Conservation (phyloP, 2,113 vertebrate genomes). For the Erythrocercus mccallii region DNA sequence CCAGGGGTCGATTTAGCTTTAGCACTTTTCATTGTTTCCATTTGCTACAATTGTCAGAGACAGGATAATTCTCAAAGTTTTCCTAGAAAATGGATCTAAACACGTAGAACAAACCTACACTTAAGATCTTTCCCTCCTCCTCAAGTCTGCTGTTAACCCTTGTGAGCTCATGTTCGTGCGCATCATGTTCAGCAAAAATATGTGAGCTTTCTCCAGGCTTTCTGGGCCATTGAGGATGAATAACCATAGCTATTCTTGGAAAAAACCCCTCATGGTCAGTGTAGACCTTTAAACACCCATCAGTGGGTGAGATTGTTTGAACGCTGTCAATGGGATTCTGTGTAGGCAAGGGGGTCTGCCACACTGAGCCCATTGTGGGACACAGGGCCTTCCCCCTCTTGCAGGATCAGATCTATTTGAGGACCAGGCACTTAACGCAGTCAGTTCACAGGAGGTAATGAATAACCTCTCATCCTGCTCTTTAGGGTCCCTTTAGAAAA, state of each 20-base stretch:
- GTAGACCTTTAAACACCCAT: neutral
- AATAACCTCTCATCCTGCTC: slow-evolving; percentile 56
- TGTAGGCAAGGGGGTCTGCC: neutral
- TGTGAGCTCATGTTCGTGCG: neutral
- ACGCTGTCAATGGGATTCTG: slow-evolving; percentile 39
- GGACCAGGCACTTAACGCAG: slow-evolving; percentile 9
- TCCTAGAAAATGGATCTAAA: neutral
- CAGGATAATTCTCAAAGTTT: neutral
- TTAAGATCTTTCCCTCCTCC: neutral
- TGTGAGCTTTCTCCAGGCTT: slow-evolving; percentile 53
- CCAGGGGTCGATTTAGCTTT: slow-evolving; percentile 6
- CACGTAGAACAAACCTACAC: neutral
- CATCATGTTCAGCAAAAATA: slow-evolving; percentile 22
- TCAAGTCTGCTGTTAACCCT: neutral
- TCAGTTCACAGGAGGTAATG: slow-evolving; percentile 38
- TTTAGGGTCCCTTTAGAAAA: slow-evolving; percentile 31
- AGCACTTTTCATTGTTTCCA: slow-evolving; percentile 51
- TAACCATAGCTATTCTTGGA: slow-evolving; percentile 1
- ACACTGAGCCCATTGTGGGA: slow-evolving; percentile 49
- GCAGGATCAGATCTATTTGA: slow-evolving; percentile 26
- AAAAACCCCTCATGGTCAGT: slow-evolving; percentile 19
- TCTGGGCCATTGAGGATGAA: slow-evolving; percentile 64
- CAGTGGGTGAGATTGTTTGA: neutral
- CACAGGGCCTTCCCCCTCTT: neutral
- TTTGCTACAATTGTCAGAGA: slow-evolving; percentile 32